These are phyloP conservation scores for Uria lomvia DNA, from an alignment of 2,113 vertebrate species.

Conservation along the genomic window DNA sequence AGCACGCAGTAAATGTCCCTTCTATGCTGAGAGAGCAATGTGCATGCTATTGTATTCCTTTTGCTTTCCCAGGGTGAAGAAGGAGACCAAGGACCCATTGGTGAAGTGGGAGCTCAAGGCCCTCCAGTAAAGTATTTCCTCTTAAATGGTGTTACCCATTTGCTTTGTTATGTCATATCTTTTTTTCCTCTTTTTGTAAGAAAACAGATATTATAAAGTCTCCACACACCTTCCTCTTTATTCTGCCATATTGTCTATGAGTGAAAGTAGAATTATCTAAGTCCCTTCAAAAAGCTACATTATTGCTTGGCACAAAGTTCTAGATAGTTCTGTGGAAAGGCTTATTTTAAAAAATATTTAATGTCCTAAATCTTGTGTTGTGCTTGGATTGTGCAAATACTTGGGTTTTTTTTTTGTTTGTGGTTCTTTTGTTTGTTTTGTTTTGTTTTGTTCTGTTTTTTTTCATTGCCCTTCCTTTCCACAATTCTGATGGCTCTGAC, in stretches of 20 bases:
- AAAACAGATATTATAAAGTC: neutral
- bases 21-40: neutral
- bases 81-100: conserved; percentile 87
- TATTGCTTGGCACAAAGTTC: neutral
- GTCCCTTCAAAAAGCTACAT: neutral
- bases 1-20: neutral
- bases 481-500: neutral
- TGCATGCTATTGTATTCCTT: neutral
- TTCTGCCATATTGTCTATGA: neutral
- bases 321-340: neutral
- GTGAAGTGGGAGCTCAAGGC: conserved; percentile 90
- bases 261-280: neutral
- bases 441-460: neutral
- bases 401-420: neutral
- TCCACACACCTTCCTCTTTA: neutral
- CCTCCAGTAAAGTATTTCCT: conserved; percentile 81
- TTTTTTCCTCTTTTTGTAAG: neutral
- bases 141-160: neutral
- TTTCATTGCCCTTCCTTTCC: neutral
- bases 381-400: neutral
- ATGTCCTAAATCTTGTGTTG: neutral
- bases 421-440: too few species aligned
- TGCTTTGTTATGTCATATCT: neutral
- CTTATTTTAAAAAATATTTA: neutral
- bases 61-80: conserved; percentile 85